Evolutionary conservation across 1,140 invertebrate species (phyloP), one percentile per base, ranked within the genome.

Genomic region (Brachionus calyciflorus): DNA sequence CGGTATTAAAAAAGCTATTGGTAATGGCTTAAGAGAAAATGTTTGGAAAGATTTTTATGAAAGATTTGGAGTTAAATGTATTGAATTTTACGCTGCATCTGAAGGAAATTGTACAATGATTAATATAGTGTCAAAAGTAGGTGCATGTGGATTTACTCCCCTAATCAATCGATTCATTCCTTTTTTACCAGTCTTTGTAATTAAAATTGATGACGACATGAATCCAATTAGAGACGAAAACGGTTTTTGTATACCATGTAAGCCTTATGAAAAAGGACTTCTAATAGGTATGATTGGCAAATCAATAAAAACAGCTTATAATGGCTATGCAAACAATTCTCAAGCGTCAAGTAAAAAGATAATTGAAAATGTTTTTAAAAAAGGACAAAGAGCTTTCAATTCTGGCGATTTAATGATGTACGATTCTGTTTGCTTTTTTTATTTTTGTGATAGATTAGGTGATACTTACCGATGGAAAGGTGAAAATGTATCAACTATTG

Each of bases 51-150:
- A 94, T 79, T 99, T 99, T 83, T 88, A 93, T 0, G 88, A 91
- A n/a, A 88, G 96, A 53, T 98, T 98, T 81, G 90, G 90, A 53
- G 92, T 98, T 68, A 73, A 51, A n/a, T 85, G 89, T 68, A 92
- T 98, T 41, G 96, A 98, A 85, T 95, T 99, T 85, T 99, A 98
- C 83, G 96, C 95, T 5, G 93, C 95, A 7, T 98, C 95, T 0
- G 96, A 99, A 88, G 94, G 95, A 79, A 98, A 97, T 83, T 51
- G 49, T 75, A 44, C 89, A 93, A 17, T 96, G 96, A 26, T 73
- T 19, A 73, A 73, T 9, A 51, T 37, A 19, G 46, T 51, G 19
- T 73, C 21, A 17, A 49, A 73, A 51, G 40, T 73, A 41, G 69
- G 69, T 12, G 69, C 69, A 17, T 73, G 69, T 26, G 69, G 69